Percentiles rank a stretch among this genome's conserved stretches.
Conservation (phyloP, 1,140 invertebrate species). For the Drosophila tristis region DNA sequence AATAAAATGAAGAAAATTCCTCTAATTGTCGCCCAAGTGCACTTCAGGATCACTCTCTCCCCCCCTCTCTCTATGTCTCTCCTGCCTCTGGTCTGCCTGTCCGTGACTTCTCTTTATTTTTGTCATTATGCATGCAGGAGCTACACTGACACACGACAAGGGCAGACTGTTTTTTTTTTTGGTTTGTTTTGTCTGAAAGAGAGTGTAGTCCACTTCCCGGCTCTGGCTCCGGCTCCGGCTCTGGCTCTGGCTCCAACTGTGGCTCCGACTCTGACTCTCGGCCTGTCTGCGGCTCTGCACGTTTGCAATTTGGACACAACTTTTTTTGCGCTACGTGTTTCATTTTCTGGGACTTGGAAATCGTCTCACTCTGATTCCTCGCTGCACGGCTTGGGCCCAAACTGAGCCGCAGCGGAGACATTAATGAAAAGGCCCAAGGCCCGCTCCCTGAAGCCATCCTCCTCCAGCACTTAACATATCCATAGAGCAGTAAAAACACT, state of each 20-base stretch:
- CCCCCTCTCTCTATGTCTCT: constrained; percentile 3
- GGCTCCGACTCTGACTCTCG: no score
- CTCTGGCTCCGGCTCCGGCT: no score
- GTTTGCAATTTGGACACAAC: constrained; percentile 65
- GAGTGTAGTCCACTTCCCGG: not conserved
- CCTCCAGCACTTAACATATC: constrained; percentile 11
- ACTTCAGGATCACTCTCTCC: constrained; percentile 23
- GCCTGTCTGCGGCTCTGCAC: constrained; percentile 26
- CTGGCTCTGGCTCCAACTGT: no score
- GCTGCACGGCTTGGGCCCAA: constrained; percentile 10
- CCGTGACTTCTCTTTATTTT: not conserved
- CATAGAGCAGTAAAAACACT: constrained; percentile 38
- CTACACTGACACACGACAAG: constrained; percentile 67
- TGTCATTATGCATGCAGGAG: constrained; percentile 74
- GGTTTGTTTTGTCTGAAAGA: constrained; percentile 58
- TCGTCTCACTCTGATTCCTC: not conserved
- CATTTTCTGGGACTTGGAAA: constrained; percentile 37
- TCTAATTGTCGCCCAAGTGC: constrained; percentile 76
- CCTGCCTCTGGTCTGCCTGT: no score
- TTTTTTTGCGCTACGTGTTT: constrained; percentile 65
- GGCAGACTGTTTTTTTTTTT: constrained; percentile 69
- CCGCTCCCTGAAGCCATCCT: not conserved
- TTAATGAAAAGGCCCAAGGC: constrained; percentile 8
- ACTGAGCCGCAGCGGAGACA: constrained; percentile 20
- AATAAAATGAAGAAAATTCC: constrained; percentile 58